Conservation (phyloP, 2,797 vertebrate species). For the Manis pentadactyla region DNA sequence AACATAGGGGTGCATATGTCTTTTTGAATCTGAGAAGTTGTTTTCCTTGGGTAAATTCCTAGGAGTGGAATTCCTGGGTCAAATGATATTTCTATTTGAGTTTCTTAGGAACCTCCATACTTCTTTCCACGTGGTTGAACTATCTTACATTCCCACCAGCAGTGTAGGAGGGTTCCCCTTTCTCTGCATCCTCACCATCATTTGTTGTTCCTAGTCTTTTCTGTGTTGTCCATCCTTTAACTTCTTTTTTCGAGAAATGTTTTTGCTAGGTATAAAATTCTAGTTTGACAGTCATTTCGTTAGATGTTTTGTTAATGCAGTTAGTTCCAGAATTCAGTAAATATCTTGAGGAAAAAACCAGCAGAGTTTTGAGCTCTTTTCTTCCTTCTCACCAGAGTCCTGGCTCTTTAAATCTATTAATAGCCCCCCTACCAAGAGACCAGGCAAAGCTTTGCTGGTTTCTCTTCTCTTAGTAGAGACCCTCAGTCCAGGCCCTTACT, state of each 20-base stretch:
- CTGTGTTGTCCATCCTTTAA: too few relatives aligned
- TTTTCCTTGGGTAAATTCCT: too few relatives aligned
- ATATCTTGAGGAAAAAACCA: neutral
- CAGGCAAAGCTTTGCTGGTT: neutral
- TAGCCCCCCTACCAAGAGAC: neutral
- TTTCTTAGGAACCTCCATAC: too few relatives aligned
- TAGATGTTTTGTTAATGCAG: neutral
- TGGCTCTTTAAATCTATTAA: neutral
- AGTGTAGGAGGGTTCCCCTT: too few relatives aligned
- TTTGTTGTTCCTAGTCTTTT: too few relatives aligned
- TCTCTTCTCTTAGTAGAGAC: neutral
- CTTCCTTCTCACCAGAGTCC: neutral
- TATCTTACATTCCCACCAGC: too few relatives aligned
- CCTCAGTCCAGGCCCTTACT: neutral
- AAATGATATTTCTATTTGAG: too few relatives aligned
- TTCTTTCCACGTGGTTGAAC: too few relatives aligned
- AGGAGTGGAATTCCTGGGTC: too few relatives aligned
- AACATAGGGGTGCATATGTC: too few relatives aligned
- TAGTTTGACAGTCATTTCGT: neutral
- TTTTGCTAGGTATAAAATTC: conserved; percentile 21
- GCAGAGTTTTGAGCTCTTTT: neutral
- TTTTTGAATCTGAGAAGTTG: too few relatives aligned
- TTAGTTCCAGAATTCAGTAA: conserved; percentile 18
- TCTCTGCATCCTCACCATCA: too few relatives aligned
- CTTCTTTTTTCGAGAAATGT: neutral